Percentiles rank a stretch among this genome's conserved stretches.
These are phyloP conservation scores for Coenonympha glycerion DNA, from an alignment of 2,888 invertebrate genomes.

Conservation along the genomic window DNA sequence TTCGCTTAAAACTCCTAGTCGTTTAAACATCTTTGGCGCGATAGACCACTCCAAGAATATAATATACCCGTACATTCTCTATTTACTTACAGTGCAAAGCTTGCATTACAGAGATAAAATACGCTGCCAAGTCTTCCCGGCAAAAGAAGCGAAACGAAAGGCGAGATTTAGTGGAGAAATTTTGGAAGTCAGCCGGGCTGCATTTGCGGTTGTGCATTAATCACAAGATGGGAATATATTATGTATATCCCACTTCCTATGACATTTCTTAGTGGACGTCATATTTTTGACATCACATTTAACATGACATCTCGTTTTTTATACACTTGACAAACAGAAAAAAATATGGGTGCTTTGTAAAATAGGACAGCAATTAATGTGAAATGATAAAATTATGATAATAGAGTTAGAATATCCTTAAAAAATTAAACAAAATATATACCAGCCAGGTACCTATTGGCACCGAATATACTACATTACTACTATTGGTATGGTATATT, in stretches of 20 bases:
- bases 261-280: conserved; percentile 43
- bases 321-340: background rate
- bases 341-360: background rate
- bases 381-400: no score
- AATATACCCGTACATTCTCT: conserved; percentile 41
- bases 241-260: conserved; percentile 46
- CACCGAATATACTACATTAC: no score
- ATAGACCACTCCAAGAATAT: conserved; percentile 21
- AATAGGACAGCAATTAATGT: no score
- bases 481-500: no score
- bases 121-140: conserved; percentile 70
- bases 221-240: conserved; percentile 66
- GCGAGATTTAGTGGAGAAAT: conserved; percentile 68
- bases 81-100: conserved; percentile 62
- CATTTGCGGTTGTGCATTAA: conserved; percentile 66
- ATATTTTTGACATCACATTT: conserved; percentile 22
- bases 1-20: conserved; percentile 20
- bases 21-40: conserved; percentile 15
- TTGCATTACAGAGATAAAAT: conserved; percentile 71
- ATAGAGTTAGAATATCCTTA: no score
- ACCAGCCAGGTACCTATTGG: no score
- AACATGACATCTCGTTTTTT: background rate
- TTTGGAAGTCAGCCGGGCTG: conserved; percentile 74
- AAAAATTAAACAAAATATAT: no score
- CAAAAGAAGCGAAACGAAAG: conserved; percentile 71